Evolutionary conservation across 2,797 vertebrate genomes (phyloP).

Genomic region (Melopsittacus undulatus): DNA sequence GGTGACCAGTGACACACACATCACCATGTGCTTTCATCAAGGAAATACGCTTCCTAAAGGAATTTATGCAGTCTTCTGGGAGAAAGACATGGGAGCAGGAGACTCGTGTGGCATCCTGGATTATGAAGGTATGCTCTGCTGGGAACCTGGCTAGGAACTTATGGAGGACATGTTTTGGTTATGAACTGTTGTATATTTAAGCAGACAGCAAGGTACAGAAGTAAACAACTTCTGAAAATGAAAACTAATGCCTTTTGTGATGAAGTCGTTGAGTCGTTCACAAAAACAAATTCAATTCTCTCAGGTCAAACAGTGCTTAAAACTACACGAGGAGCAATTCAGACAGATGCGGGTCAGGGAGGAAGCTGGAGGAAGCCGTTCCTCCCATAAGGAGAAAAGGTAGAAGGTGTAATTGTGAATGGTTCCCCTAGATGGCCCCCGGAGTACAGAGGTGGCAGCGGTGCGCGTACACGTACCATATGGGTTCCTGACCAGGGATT

Average conservation of each 20-base stretch:
- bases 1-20: fast-evolving
- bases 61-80: not conserved
- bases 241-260: not conserved
- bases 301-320: not conserved
- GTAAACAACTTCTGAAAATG: not conserved
- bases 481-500: not conserved
- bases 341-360: not conserved
- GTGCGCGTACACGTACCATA: fast-evolving
- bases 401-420: not conserved
- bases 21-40: not conserved
- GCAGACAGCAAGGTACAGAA: not conserved
- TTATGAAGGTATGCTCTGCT: not conserved
- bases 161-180: not conserved
- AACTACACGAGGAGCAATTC: not conserved
- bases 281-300: not conserved
- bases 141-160: not conserved
- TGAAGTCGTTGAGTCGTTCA: not conserved
- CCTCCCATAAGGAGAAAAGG: not conserved
- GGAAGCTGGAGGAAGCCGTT: not conserved
- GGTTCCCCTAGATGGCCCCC: not conserved
- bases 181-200: not conserved
- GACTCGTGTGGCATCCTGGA: fast-evolving
- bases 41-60: fast-evolving
- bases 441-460: not conserved
- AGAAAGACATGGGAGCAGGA: fast-evolving